phyloP scores from a whole-genome alignment of 2,888 invertebrate genomes.

The Hemistola chrysoprasaria region DNA sequence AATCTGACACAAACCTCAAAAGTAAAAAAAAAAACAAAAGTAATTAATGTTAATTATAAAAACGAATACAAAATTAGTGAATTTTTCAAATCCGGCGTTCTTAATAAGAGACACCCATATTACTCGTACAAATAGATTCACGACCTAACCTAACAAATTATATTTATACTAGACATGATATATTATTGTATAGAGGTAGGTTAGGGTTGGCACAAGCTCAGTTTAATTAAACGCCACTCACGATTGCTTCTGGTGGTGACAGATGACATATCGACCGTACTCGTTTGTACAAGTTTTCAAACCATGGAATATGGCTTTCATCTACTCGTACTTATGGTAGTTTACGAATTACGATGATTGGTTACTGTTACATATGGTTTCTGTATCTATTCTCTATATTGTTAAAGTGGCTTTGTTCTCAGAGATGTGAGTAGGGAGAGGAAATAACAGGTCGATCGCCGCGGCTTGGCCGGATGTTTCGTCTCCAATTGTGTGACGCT shows the following conservation, averaged over 20 bases:
- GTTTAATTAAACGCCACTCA: slow-evolving; percentile 14
- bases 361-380: too few species aligned
- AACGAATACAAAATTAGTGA: too few species aligned
- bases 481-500: slow-evolving; percentile 1
- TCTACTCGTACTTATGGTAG: too few species aligned
- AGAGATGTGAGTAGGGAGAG: not conserved
- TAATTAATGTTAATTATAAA: too few species aligned
- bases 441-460: slow-evolving; percentile 7
- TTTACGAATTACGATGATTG: too few species aligned
- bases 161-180: slow-evolving; percentile 27
- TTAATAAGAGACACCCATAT: too few species aligned
- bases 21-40: too few species aligned
- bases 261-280: slow-evolving; percentile 4
- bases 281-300: not conserved
- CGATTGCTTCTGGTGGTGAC: slow-evolving; percentile 9
- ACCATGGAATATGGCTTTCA: not conserved
- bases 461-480: not conserved
- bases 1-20: too few species aligned
- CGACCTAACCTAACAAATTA: slow-evolving; percentile 34
- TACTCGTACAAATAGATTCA: slow-evolving; percentile 6
- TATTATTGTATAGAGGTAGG: not conserved
- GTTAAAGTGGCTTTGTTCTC: slow-evolving; percentile 2
- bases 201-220: not conserved
- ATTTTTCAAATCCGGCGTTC: too few species aligned
- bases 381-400: not conserved